Evolutionary conservation across 2,797 vertebrate species (phyloP).

Genomic region (Syncerus caffer): DNA sequence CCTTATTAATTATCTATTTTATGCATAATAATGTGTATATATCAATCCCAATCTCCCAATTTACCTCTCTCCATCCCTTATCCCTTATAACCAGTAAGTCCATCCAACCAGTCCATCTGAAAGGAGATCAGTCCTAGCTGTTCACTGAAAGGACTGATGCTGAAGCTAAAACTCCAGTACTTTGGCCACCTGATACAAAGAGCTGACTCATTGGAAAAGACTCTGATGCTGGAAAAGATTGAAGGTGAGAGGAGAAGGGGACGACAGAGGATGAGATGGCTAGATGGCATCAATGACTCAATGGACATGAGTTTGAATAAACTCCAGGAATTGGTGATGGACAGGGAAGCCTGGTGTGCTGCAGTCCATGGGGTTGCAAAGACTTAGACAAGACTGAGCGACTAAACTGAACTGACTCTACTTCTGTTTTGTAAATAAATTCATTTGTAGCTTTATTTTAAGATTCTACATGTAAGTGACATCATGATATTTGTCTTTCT

Average conservation of each 20-base stretch:
- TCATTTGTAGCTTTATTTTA: neutral
- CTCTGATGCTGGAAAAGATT: neutral
- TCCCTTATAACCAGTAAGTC: neutral
- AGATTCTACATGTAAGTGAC: neutral
- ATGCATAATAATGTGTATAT: neutral
- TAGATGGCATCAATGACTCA: neutral
- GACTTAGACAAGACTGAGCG: rapidly evolving
- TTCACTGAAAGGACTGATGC: neutral
- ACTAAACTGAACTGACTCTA: neutral
- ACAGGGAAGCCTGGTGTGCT: neutral
- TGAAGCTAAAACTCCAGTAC: neutral
- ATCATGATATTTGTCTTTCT: neutral
- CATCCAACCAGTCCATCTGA: neutral
- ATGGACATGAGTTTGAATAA: neutral
- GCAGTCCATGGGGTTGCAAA: neutral
- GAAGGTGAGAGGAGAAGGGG: neutral
- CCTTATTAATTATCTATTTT: neutral
- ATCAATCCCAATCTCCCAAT: neutral
- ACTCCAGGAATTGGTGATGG: neutral
- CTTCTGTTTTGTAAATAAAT: neutral
- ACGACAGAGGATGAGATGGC: rapidly evolving
- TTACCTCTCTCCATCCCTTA: neutral
- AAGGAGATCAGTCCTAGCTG: neutral
- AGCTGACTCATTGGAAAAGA: neutral
- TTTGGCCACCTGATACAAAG: neutral